Evolutionary conservation across 2,113 vertebrate species (phyloP).

Genomic region (Pomatorhinus ruficollis): DNA sequence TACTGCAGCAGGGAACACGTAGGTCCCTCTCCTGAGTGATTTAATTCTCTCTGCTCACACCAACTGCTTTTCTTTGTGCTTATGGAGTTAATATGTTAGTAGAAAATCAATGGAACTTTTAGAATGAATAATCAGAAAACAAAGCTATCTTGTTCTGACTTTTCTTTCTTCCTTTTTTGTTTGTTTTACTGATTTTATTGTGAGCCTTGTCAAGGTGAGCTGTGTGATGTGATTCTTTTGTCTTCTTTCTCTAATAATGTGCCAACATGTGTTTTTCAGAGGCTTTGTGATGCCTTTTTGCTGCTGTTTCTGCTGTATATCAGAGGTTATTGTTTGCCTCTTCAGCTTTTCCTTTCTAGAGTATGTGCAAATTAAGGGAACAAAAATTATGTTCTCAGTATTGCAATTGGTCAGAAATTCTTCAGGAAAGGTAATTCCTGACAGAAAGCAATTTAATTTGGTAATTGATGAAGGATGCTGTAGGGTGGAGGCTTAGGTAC

Average conservation of each 20-base stretch:
- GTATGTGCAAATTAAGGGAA: background rate
- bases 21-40: background rate
- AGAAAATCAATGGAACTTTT: background rate
- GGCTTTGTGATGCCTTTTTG: background rate
- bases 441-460: background rate
- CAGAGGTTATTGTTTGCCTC: background rate
- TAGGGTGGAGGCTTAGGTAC: background rate
- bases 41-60: background rate
- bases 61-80: background rate
- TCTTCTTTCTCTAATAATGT: background rate
- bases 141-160: background rate
- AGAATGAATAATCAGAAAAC: background rate
- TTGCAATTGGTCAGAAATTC: background rate
- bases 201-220: constrained; percentile 5
- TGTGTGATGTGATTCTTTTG: background rate
- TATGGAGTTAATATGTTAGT: background rate
- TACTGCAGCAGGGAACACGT: background rate
- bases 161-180: background rate
- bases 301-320: background rate
- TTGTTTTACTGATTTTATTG: background rate
- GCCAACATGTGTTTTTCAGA: background rate
- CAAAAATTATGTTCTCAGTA: background rate
- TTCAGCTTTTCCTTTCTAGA: background rate
- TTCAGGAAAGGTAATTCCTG: background rate
- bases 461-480: accelerated